Evolutionary conservation across 2,888 invertebrate genomes (phyloP), one percentile per base, ranked within the genome.

Genomic region (Erynnis tages): DNA sequence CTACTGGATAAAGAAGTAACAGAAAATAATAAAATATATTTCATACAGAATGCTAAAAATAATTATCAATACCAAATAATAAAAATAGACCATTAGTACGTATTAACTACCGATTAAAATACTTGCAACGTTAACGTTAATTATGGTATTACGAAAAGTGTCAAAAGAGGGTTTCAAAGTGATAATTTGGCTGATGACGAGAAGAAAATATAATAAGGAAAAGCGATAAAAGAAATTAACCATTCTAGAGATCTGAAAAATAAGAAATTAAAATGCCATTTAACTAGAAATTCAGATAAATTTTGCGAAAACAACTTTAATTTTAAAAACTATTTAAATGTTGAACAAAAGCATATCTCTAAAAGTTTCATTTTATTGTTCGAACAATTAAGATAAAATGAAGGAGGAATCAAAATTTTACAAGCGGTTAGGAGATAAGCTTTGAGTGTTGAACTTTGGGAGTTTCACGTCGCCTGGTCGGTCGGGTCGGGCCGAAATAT

Each of bases 371-470:
- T 76, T 82, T 81, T 71, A 83, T 79, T 76, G 78, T 80, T 77
- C 59, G 68, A 77, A 79, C 79, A 79, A 80, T 86, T 78, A 83
- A 83, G 84, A 85, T 85, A 82, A 84, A 82, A 85, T 85, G 82
- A 82, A 78, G 79, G 77, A 78, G 76, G 74, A 85, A 86, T 86
- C 85, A 82, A 84, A 84, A 87, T 84, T 82, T 83, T 83, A 82
- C 82, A 82, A 85, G 79, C 78, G 79, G 75, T 81, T 72, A 65
- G 63, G 73, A 84, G 86, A 88, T 87, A 86, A 86, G 80, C 80
- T 80, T 74, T 77, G 76, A 82, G 78, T 79, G 82, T 79, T 82
- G 79, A 86, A 85, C 79, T 84, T 78, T 74, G 67, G 67, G 69
- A 74, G 81, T 78, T 84, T 79, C 59, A 71, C 69, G 74, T 66